Base-by-base conservation (phyloP, 2,113 vertebrate species). In the Seriola quinqueradiata region DNA sequence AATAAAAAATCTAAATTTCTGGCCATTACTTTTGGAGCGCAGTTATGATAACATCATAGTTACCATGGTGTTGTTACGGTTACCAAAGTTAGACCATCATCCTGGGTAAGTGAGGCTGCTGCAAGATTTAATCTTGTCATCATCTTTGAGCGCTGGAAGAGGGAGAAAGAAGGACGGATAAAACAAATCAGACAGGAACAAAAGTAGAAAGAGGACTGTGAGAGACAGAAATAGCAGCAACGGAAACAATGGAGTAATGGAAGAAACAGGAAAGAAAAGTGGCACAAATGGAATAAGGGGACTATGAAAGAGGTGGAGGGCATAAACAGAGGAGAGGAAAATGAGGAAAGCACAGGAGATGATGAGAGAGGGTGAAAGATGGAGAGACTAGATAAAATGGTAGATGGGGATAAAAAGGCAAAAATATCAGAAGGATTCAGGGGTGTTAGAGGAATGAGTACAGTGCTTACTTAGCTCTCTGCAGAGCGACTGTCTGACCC, bases 91-190 rank as follows among this genome's bases (percentile, higher is more conserved):
- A 60, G 2, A 67, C 4, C 14, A 13, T 75, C 40, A 60, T 71
- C 17, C 10, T 52, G 1, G 17, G 28, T 16, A 13, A 25, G 42
- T 12, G 14, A 79, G 54, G 59, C 28, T 77, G 40, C 38, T 55
- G 28, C 23, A 16, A 69, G 60, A 76, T 86, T 40, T 59, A 76
- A 81, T 75, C 32, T 57, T 40, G 42, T 69, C 71, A 75, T 60
- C 40, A 67, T 58, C 23, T 72, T 32, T 74, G 50, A 67, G 57
- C 0, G 4, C 19, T 34, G 17, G 3, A 44, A 60, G 58, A 52
- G 17, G 25, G n/a, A 42, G 36, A 50, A 25, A 32, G 8, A 38
- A 21, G 40, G 13, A 54, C 1, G 8, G 55, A 23, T 74, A 4
- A 6, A 57, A 23, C 55, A 42, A 57, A 52, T 44, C 21, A 40